These are phyloP conservation scores for Dicentrarchus labrax DNA, from an alignment of 2,113 vertebrate species.

Conservation along the genomic window DNA sequence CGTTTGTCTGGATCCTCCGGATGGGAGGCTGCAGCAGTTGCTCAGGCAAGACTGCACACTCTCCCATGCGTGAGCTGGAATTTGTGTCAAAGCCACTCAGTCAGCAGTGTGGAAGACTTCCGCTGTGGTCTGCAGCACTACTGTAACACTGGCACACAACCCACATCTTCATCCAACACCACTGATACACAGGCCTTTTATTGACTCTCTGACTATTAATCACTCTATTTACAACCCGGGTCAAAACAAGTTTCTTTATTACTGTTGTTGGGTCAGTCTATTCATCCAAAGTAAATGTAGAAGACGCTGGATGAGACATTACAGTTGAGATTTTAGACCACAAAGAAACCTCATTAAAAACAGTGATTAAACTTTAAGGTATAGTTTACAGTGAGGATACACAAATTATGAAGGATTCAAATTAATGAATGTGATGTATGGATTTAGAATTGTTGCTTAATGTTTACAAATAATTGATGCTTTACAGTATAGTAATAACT, in stretches of 20 bases:
- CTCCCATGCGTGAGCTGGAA: slow-evolving; percentile 59
- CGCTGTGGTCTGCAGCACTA: slow-evolving; percentile 30
- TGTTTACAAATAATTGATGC: not conserved
- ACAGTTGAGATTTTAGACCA: not conserved
- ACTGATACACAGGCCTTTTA: slow-evolving; percentile 59
- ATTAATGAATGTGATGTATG: not conserved
- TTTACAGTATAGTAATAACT: not conserved
- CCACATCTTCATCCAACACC: slow-evolving; percentile 40
- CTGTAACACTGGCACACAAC: slow-evolving; percentile 49
- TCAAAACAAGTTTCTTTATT: slow-evolving; percentile 39
- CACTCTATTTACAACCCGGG: slow-evolving; percentile 43
- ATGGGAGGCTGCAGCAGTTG: slow-evolving; percentile 54
- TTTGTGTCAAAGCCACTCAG: slow-evolving; percentile 75
- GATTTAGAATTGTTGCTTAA: not conserved
- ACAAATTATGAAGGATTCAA: not conserved
- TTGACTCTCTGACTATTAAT: slow-evolving; percentile 66
- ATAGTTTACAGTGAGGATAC: not conserved
- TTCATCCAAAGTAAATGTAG: slow-evolving; percentile 33
- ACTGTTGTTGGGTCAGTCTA: slow-evolving; percentile 20
- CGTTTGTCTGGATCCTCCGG: slow-evolving; percentile 40
- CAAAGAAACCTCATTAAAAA: not conserved
- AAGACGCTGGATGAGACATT: slow-evolving; percentile 8
- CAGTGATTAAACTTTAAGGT: not conserved
- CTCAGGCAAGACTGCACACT: slow-evolving; percentile 60
- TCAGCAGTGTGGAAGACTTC: slow-evolving; percentile 62